These are phyloP conservation scores for Calameuta filiformis DNA, from an alignment of 2,888 invertebrate species.

Conservation along the genomic window DNA sequence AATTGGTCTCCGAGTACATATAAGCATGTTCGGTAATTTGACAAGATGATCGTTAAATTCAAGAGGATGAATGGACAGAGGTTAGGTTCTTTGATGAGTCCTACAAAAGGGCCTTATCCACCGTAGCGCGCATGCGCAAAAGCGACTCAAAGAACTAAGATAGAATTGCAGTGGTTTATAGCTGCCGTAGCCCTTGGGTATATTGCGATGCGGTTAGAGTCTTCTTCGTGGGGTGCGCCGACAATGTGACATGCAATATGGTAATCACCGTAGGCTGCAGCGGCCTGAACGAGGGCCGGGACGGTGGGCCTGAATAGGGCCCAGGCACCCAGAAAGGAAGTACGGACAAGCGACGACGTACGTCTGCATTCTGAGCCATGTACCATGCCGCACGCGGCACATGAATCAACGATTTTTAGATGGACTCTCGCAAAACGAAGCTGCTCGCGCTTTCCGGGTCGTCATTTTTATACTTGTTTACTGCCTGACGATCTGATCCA, in stretches of 20 bases:
- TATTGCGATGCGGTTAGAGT: constrained; percentile 52
- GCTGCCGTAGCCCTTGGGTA: constrained; percentile 45
- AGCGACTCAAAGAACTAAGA: constrained; percentile 29
- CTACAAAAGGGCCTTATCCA: constrained; percentile 51
- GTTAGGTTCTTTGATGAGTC: background rate
- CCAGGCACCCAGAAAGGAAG: constrained; percentile 46
- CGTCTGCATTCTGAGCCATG: constrained; percentile 36
- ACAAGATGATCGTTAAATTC: background rate
- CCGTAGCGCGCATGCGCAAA: constrained; percentile 17
- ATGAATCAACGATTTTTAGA: constrained; percentile 44
- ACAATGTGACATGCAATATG: constrained; percentile 60
- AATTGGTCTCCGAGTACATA: background rate
- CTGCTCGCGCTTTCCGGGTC: background rate
- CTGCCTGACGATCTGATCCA: constrained; percentile 48
- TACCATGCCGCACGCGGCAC: constrained; percentile 35
- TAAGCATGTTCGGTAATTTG: background rate
- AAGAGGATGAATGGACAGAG: background rate
- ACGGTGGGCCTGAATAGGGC: constrained; percentile 46
- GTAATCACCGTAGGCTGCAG: constrained; percentile 47
- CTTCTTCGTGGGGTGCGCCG: constrained; percentile 46
- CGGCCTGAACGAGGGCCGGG: constrained; percentile 22
- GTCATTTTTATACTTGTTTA: background rate
- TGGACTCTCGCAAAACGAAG: background rate
- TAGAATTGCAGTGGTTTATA: constrained; percentile 59
- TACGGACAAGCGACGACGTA: constrained; percentile 44